Conservation (phyloP, 53 echinoderm and acorn worm genomes). For the Temnopleurus reevesii region DNA sequence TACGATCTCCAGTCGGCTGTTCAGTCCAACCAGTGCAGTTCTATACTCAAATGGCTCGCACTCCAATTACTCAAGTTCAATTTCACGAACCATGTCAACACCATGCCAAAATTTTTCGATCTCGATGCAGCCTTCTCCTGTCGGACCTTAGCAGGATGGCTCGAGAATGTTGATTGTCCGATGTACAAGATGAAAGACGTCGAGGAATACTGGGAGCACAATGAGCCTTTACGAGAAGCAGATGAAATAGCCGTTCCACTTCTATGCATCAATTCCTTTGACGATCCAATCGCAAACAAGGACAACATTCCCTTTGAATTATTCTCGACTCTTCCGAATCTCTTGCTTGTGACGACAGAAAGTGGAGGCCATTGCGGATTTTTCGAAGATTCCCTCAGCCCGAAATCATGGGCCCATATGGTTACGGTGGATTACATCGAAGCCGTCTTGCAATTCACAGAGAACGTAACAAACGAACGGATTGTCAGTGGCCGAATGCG, state of each 20-base stretch:
- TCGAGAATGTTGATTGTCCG: conserved; percentile 65
- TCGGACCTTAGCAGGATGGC: conserved; percentile 59
- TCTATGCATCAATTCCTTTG: conserved; percentile 82
- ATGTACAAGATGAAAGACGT: conserved; percentile 63
- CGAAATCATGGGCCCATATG: conserved; percentile 73
- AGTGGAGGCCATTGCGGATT: conserved; percentile 89
- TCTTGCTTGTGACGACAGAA: conserved; percentile 79
- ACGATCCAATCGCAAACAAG: conserved; percentile 76
- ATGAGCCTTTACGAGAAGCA: conserved; percentile 81
- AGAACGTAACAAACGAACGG: conserved; percentile 20
- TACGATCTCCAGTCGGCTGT: conserved; percentile 66
- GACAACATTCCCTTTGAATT: conserved; percentile 79
- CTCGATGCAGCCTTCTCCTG: conserved; percentile 72
- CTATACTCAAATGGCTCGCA: conserved; percentile 76
- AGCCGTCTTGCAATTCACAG: conserved; percentile 66
- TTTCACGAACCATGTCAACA: conserved; percentile 64
- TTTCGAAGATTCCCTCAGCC: conserved; percentile 57
- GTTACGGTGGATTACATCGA: conserved; percentile 74
- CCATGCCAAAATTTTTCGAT: conserved; percentile 64
- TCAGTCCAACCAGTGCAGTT: background rate
- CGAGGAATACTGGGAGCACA: conserved; percentile 84
- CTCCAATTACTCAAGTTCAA: conserved; percentile 77
- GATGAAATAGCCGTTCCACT: conserved; percentile 91
- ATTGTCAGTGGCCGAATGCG: conserved; percentile 25
- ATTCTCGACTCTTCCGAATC: conserved; percentile 86